Evolutionary conservation across 2,888 invertebrate genomes (phyloP), one percentile per base, ranked within the genome.

Genomic region (Acronicta leporina): DNA sequence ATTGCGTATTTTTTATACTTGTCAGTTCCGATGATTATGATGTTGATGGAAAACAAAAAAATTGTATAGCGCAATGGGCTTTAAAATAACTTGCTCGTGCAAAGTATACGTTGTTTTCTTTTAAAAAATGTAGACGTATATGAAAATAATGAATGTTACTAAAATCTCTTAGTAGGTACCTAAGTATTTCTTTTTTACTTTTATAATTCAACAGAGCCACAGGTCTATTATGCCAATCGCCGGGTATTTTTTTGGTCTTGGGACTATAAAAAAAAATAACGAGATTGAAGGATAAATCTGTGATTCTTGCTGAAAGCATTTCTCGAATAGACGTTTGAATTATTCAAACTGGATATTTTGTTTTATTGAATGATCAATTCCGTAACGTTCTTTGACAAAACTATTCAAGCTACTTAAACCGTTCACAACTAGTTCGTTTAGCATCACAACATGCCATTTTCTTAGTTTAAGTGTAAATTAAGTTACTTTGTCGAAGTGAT

Each of bases 381-480:
- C 46, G 42, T 11, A 38, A 41, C 43, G 44, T 14, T 47, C 41
- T 66, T 62, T 15, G 43, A 54, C 40, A 35, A 61, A 58, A 52
- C 30, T 54, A 49, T 48, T 65, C 52, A 68, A 65, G 59, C 64
- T 69, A 72, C 65, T 73, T 76, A 56, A 56, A 60, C 50, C 38
- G 48, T 60, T 62, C 59, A 68, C 65, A 68, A 68, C 75, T 70
- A 72, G 67, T 67, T 68, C 15, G 57, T 68, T 68, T 66, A 63
- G 63, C 69, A 77, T 78, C 76, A 81, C 71, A 78, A 77, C 73
- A 82, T 81, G 86, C 84, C 84, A 85, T 85, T 82, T 82, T 68
- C 75, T 74, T 81, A 86, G 74, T 67, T 71, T 73, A 74, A 68
- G 52, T 57, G 60, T 74, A 66, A 68, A 67, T 49, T 74, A 68